A percentile compares a stretch with the other conserved stretches of the same genome.
phyloP scores from a whole-genome alignment of 2,888 invertebrate species.

The Leistus spinibarbis region DNA sequence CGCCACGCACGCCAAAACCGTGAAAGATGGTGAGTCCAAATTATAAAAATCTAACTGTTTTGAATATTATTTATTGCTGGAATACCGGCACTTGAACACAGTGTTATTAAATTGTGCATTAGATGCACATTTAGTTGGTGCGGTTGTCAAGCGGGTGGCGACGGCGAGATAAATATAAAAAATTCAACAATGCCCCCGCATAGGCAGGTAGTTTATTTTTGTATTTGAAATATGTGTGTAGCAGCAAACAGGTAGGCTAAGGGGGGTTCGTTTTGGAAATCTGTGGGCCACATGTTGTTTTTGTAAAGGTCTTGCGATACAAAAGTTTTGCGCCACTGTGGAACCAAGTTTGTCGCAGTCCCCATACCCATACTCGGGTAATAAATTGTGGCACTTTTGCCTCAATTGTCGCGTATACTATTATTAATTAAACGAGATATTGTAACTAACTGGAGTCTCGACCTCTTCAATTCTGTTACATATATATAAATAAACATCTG shows the following conservation, averaged over 20 bases:
- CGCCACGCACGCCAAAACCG: slow-evolving; percentile 72
- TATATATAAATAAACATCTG: slow-evolving; percentile 21
- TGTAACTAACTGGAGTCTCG: slow-evolving; percentile 13
- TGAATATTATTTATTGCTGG: slow-evolving; percentile 9
- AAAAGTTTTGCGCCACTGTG: slow-evolving; percentile 28
- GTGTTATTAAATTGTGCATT: neutral
- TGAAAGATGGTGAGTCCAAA: slow-evolving; percentile 74
- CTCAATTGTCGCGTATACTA: slow-evolving; percentile 4
- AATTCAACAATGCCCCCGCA: slow-evolving; percentile 8
- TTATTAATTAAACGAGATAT: slow-evolving; percentile 1
- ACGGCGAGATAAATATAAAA: neutral
- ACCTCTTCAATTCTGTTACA: slow-evolving; percentile 17
- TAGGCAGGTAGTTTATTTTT: slow-evolving; percentile 33
- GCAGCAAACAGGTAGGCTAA: neutral
- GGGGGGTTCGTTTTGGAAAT: neutral
- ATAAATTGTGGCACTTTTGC: neutral
- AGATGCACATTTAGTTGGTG: neutral
- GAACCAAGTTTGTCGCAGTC: slow-evolving; percentile 26
- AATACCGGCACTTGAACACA: neutral
- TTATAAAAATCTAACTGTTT: slow-evolving; percentile 30
- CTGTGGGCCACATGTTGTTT: slow-evolving; percentile 36
- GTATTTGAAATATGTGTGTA: neutral
- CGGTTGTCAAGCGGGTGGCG: neutral
- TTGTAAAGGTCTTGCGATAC: slow-evolving; percentile 14
- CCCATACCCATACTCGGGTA: neutral